These are phyloP conservation scores for Drosophila insularis DNA, from an alignment of 1,140 invertebrate species.

Conservation along the genomic window DNA sequence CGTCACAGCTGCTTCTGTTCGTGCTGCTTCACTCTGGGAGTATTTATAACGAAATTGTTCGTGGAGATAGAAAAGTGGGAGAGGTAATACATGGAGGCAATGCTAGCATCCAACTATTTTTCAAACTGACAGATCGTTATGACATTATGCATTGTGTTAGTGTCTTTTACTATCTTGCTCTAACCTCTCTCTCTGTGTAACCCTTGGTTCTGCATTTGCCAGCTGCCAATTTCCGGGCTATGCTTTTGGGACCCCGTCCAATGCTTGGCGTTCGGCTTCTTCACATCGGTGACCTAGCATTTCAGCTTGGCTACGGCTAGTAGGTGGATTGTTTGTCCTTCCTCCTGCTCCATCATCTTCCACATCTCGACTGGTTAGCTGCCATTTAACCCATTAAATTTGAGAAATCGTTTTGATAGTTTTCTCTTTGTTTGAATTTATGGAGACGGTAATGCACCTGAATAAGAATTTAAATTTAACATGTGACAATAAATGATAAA, in stretches of 20 bases:
- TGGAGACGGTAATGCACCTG: neutral
- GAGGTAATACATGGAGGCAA: neutral
- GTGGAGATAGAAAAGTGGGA: neutral
- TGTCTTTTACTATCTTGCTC: neutral
- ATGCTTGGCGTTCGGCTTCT: neutral
- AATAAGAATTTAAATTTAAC: neutral
- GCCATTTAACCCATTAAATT: conserved; percentile 47
- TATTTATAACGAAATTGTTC: conserved; percentile 44
- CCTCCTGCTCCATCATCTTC: neutral
- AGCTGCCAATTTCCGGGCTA: conserved; percentile 66
- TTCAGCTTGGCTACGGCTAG: neutral
- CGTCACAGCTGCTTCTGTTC: conserved; percentile 53
- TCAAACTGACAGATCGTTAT: conserved; percentile 76
- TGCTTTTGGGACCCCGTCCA: conserved; percentile 27
- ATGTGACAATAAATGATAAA: neutral
- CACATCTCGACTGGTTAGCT: conserved; percentile 19
- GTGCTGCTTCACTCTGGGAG: conserved; percentile 18
- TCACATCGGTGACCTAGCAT: conserved; percentile 1
- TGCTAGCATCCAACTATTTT: conserved; percentile 57
- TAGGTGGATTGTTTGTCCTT: neutral
- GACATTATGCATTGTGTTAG: conserved; percentile 64
- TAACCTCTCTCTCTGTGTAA: neutral
- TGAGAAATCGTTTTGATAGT: conserved; percentile 32
- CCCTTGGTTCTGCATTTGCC: conserved; percentile 40
- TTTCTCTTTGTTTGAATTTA: conserved; percentile 3